Percentiles rank a stretch among this genome's conserved stretches.
Conservation (phyloP, 1,140 invertebrate species). For the Melipona quadrifasciata region DNA sequence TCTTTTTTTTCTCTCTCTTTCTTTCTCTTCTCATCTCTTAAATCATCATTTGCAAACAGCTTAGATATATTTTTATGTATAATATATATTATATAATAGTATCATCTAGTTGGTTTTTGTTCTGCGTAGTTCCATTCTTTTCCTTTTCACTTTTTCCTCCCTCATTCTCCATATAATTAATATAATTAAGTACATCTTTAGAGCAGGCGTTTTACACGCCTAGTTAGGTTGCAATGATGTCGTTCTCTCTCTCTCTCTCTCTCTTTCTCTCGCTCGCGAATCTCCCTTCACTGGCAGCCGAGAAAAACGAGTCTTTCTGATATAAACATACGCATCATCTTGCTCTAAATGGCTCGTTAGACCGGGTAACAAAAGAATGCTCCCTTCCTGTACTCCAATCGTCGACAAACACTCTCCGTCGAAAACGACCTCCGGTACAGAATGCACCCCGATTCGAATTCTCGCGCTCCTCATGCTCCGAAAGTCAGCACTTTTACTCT, state of each 20-base stretch:
- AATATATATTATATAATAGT: conserved; percentile 71
- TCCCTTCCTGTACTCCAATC: conserved; percentile 3
- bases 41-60: conserved; percentile 71
- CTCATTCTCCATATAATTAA: conserved; percentile 47
- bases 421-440: not conserved
- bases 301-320: conserved; percentile 26
- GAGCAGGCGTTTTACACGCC: conserved; percentile 55
- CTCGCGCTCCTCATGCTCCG: conserved; percentile 15
- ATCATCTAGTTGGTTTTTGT: conserved; percentile 70
- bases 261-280: not conserved
- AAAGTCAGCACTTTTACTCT: conserved; percentile 33
- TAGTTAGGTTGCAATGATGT: conserved; percentile 50
- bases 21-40: conserved; percentile 37
- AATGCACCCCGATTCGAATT: not conserved
- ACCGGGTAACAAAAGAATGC: conserved; percentile 34
- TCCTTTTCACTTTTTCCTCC: conserved; percentile 15
- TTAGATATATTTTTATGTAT: conserved; percentile 70
- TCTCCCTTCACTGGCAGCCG: conserved; percentile 33
- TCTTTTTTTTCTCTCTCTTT: conserved; percentile 9
- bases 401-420: not conserved
- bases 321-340: conserved; percentile 16
- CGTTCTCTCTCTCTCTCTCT: conserved; percentile 23
- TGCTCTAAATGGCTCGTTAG: conserved; percentile 47
- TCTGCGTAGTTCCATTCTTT: conserved; percentile 57
- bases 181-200: conserved; percentile 72